Conservation (phyloP, 2,113 vertebrate species). For the Corythoichthys haematopterus region DNA sequence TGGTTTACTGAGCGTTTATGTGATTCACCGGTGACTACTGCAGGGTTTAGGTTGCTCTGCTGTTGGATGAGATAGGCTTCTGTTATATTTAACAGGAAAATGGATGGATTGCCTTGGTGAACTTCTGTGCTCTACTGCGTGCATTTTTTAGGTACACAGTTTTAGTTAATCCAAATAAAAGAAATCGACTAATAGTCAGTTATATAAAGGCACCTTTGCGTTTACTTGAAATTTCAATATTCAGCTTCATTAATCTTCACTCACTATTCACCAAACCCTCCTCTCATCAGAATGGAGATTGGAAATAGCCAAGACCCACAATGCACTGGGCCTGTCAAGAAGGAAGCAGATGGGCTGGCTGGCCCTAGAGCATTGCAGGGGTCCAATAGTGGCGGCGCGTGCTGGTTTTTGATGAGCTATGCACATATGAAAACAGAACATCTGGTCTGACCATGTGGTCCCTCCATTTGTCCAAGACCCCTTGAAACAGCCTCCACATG, state of each 20-base stretch:
- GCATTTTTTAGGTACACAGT: too few species aligned
- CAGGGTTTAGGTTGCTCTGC: too few species aligned
- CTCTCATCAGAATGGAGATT: conserved; percentile 26
- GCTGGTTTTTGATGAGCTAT: conserved; percentile 76
- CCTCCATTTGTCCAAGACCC: conserved; percentile 70
- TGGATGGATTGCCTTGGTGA: too few species aligned
- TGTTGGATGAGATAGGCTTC: too few species aligned
- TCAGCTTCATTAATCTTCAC: not conserved
- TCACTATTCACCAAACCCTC: conserved; percentile 2
- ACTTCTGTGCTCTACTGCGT: too few species aligned
- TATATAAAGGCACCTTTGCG: too few species aligned
- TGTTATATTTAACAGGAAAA: too few species aligned
- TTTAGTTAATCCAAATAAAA: too few species aligned
- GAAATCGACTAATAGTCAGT: too few species aligned
- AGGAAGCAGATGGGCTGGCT: conserved; percentile 83
- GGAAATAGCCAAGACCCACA: conserved; percentile 56
- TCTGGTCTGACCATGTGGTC: conserved; percentile 86
- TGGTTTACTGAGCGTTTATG: too few species aligned
- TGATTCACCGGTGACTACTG: too few species aligned
- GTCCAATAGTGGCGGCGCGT: conserved; percentile 68
- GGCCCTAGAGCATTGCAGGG: conserved; percentile 53
- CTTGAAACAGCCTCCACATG: conserved; percentile 60
- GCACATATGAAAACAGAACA: conserved; percentile 80
- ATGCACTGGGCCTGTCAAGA: conserved; percentile 59
- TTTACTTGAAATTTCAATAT: not conserved